Evolutionary conservation across 1,140 invertebrate species (phyloP).

Genomic region (Mamestra configurata): DNA sequence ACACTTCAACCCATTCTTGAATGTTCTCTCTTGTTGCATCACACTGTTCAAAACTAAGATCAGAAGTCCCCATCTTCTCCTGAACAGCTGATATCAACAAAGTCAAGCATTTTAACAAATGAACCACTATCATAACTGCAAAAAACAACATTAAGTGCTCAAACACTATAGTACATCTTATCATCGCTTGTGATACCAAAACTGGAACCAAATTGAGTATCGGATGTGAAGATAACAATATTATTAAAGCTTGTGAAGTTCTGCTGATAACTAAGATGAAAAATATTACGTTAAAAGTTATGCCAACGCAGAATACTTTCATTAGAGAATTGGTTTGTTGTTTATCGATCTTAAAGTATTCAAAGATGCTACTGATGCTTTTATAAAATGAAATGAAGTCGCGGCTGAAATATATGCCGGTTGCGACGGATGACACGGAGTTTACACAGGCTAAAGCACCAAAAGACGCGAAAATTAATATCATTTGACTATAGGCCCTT

Average conservation of each 20-base stretch:
- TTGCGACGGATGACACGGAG: neutral
- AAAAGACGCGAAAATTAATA: neutral
- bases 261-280: neutral
- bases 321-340: neutral
- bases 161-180: neutral
- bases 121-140: neutral
- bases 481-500: neutral
- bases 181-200: neutral
- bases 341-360: neutral
- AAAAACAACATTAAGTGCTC: neutral
- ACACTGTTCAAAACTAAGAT: neutral
- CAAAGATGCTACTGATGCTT: neutral
- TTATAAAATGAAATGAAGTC: neutral
- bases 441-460: too few relatives aligned
- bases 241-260: too few relatives aligned
- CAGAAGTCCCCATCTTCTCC: neutral
- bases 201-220: too few relatives aligned
- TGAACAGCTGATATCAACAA: neutral
- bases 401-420: neutral
- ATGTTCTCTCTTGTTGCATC: neutral
- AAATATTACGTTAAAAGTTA: neutral
- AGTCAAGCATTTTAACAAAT: neutral
- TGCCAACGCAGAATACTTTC: neutral
- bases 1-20: neutral
- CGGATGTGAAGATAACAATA: too few relatives aligned